Percentiles rank a stretch among this genome's conserved stretches.
phyloP scores from a whole-genome alignment of 2,888 invertebrate genomes.

The Plebejus argus region DNA sequence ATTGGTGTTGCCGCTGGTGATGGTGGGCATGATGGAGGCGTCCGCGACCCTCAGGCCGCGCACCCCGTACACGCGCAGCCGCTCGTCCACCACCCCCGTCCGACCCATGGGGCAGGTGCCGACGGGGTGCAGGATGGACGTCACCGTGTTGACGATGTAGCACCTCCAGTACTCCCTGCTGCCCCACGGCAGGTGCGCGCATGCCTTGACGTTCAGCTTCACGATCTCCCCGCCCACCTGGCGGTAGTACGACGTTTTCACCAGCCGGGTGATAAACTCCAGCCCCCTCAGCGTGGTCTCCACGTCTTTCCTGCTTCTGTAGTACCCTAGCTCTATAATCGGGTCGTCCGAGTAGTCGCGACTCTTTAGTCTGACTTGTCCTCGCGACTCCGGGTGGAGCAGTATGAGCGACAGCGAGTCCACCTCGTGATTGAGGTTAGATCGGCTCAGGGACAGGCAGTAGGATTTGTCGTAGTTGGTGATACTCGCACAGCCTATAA shows the following conservation, averaged over 20 bases:
- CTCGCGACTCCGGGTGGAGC: slow-evolving; percentile 63
- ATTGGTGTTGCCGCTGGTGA: slow-evolving; percentile 68
- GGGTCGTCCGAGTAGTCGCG: slow-evolving; percentile 60
- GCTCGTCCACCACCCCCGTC: slow-evolving; percentile 63
- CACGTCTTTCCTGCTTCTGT: slow-evolving; percentile 56
- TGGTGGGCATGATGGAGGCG: slow-evolving; percentile 65
- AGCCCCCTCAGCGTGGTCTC: slow-evolving; percentile 52
- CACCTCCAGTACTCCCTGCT: slow-evolving; percentile 84
- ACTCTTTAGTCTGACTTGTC: slow-evolving; percentile 58
- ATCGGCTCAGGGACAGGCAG: slow-evolving; percentile 53
- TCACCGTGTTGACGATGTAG: slow-evolving; percentile 76
- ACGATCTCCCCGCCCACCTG: slow-evolving; percentile 52
- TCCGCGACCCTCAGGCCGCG: slow-evolving; percentile 61
- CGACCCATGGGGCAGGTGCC: slow-evolving; percentile 69
- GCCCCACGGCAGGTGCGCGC: slow-evolving; percentile 70
- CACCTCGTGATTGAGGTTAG: slow-evolving; percentile 56
- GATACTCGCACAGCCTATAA: slow-evolving; percentile 49
- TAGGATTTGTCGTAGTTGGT: slow-evolving; percentile 49
- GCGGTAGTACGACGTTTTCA: slow-evolving; percentile 57
- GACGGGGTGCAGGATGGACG: slow-evolving; percentile 82
- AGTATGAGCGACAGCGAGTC: slow-evolving; percentile 52
- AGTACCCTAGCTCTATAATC: slow-evolving; percentile 59
- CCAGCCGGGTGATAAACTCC: slow-evolving; percentile 54
- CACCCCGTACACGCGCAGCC: slow-evolving; percentile 58
- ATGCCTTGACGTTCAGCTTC: slow-evolving; percentile 69